Base-by-base conservation (phyloP, 2,113 vertebrate species). In the Petrocephalus microphthalmus region DNA sequence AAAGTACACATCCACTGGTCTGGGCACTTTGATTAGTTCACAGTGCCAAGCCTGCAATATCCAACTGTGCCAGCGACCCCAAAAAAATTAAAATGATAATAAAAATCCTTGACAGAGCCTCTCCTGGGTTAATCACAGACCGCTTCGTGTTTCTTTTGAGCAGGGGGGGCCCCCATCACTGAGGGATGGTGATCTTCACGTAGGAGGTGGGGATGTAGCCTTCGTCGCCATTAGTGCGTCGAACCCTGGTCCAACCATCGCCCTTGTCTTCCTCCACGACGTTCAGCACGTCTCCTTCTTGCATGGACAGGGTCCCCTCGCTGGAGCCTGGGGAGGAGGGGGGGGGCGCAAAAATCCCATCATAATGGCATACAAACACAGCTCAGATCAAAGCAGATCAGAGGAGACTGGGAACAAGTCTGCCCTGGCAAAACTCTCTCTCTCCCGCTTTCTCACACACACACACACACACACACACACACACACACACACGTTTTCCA, bases 201-300 rank as follows among this genome's bases (percentile, higher is more conserved):
- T 98, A 98, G 88, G 97, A 97, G 13, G 97, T 97, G 60, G 97
- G 97, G 84, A 97, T 97, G 37, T 98, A 98, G 89, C 97, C 97
- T 90, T 98, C 97, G 0, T 96, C 96, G 0, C 96, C 96, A 60
- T 97, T 96, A 93, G 88, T 94, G 89, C 96, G 91, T 15, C 96
- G 94, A 45, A 98, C 97, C 0, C 97, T 95, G 2, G 97, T 97
- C 97, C 97, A 98, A 45, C 97, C 97, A 0, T 98, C 97, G 0
- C 97, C 97, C 88, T 97, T 97, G 92, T 98, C 97, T 86, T 97
- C 96, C 90, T 98, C 97, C 86, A 98, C 96, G 86, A 98, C 93
- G 7, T 94, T 93, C 67, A 98, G 94, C 15, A 95, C 94, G 85
- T 98, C 97, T 0, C 97, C 97, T 90, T 98, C 97, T 7, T 95